phyloP scores from a whole-genome alignment of 2,888 invertebrate species.

The Timandra comae region DNA sequence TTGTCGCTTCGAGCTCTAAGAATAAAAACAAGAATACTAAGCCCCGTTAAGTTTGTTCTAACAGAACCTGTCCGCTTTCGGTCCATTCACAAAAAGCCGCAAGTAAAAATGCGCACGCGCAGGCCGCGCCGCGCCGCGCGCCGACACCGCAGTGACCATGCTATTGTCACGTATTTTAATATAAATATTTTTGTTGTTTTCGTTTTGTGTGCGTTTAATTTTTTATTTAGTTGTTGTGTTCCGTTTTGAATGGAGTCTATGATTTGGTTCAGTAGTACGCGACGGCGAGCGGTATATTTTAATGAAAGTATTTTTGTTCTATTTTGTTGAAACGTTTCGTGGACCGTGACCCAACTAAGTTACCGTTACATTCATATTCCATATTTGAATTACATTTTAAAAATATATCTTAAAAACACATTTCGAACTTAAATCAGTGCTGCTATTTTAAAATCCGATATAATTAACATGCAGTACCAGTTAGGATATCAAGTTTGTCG shows the following conservation, averaged over 20 bases:
- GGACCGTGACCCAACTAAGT: slow-evolving; percentile 12
- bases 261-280: slow-evolving; percentile 25
- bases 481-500: neutral
- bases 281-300: slow-evolving; percentile 17
- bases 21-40: slow-evolving; percentile 19
- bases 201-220: slow-evolving; percentile 28
- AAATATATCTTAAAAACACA: neutral
- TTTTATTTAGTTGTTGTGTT: slow-evolving; percentile 27
- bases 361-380: neutral
- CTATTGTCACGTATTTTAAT: slow-evolving; percentile 45
- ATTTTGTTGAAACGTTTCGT: slow-evolving; percentile 11
- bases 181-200: slow-evolving; percentile 36
- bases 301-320: slow-evolving; percentile 23
- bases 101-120: slow-evolving; percentile 52
- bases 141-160: slow-evolving; percentile 49
- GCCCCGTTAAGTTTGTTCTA: slow-evolving; percentile 69
- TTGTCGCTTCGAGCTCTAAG: slow-evolving; percentile 5
- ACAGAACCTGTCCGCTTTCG: slow-evolving; percentile 54
- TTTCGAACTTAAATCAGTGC: neutral
- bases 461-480: neutral
- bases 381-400: neutral
- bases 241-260: slow-evolving; percentile 20
- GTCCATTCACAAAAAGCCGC: slow-evolving; percentile 66
- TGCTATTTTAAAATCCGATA: neutral
- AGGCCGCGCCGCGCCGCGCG: slow-evolving; percentile 43